Evolutionary conservation across 2,888 invertebrate genomes (phyloP).

Genomic region (Zeuzera pyrina): DNA sequence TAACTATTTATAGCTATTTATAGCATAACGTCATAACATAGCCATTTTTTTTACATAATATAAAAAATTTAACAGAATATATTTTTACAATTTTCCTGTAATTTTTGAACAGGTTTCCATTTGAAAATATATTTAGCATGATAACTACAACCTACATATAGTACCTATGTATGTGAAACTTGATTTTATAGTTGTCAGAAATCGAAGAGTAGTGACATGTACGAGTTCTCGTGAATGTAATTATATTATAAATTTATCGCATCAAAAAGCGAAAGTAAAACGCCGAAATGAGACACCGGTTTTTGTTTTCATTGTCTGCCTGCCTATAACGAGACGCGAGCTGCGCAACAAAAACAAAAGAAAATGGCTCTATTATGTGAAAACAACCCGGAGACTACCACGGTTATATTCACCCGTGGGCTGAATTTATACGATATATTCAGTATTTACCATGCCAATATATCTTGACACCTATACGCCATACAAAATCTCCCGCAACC

Average conservation of each 20-base stretch:
- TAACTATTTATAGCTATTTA: too few species aligned
- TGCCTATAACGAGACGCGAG: constrained; percentile 59
- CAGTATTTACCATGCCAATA: constrained; percentile 45
- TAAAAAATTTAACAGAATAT: too few species aligned
- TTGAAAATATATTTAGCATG: too few species aligned
- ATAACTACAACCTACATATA: too few species aligned
- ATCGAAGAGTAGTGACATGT: too few species aligned
- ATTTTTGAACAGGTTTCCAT: too few species aligned
- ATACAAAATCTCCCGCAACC: neutral
- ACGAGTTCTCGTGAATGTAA: constrained; percentile 1
- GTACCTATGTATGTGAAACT: too few species aligned
- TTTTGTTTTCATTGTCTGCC: constrained; percentile 68
- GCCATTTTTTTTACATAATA: too few species aligned
- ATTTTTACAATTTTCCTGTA: too few species aligned
- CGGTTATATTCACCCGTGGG: constrained; percentile 69
- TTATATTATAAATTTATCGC: neutral
- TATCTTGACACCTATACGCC: constrained; percentile 27
- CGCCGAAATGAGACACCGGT: constrained; percentile 60
- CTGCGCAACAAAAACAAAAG: constrained; percentile 69
- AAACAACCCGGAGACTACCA: constrained; percentile 67
- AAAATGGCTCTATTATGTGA: constrained; percentile 73
- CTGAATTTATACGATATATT: constrained; percentile 70
- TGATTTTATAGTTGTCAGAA: too few species aligned
- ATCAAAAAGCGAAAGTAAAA: constrained; percentile 39
- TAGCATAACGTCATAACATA: too few species aligned